Evolutionary conservation across 2,888 invertebrate genomes (phyloP).

Genomic region (Cancer borealis): DNA sequence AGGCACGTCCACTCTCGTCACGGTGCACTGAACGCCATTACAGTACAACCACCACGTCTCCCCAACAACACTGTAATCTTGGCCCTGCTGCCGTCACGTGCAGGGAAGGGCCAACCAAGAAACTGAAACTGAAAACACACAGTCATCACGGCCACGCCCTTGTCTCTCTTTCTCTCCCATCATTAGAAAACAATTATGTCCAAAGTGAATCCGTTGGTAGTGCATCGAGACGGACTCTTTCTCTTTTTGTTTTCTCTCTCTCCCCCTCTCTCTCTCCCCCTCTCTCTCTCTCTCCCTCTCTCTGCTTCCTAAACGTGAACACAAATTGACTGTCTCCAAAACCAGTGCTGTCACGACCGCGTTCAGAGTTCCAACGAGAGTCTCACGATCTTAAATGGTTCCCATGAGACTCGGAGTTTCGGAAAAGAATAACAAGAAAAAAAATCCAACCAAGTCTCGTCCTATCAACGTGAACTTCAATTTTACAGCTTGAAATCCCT

Average conservation of each 20-base stretch:
- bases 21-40: neutral
- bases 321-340: neutral
- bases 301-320: neutral
- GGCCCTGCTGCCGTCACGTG: neutral
- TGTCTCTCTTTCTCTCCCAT: neutral
- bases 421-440: neutral
- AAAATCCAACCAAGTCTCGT: neutral
- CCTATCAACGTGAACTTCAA: neutral
- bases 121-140: neutral
- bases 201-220: neutral
- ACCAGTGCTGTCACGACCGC: neutral
- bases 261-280: no score
- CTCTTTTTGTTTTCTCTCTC: no score
- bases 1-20: neutral
- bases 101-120: neutral
- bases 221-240: no score
- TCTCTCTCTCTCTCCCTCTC: neutral
- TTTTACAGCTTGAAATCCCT: neutral
- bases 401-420: neutral
- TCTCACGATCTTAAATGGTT: constrained; percentile 11
- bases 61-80: neutral
- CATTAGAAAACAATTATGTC: neutral
- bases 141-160: neutral
- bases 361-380: neutral
- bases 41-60: neutral